Evolutionary conservation across 2,888 invertebrate genomes (phyloP).

Genomic region (Invenusta paracnida): DNA sequence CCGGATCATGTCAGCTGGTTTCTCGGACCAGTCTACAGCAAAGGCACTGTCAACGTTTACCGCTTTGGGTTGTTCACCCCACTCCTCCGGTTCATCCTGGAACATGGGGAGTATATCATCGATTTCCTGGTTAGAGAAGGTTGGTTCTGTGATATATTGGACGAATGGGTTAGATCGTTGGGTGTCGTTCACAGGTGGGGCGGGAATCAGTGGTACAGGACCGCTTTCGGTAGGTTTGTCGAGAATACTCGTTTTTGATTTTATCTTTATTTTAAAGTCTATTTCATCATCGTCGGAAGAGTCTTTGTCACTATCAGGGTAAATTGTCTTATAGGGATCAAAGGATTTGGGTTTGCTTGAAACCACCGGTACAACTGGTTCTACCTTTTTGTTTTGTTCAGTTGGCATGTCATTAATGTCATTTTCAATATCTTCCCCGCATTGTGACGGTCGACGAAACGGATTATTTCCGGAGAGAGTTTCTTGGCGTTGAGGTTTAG

Average conservation of each 20-base stretch:
- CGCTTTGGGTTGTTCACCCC: conserved; percentile 35
- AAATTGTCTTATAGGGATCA: conserved; percentile 38
- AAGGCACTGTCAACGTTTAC: conserved; percentile 26
- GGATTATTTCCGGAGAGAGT: conserved; percentile 43
- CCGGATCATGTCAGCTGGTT: background rate
- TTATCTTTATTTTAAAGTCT: conserved; percentile 59
- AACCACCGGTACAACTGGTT: background rate
- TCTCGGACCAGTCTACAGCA: background rate
- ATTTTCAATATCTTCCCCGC: conserved; percentile 2
- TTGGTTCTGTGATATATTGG: background rate
- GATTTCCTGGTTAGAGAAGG: background rate
- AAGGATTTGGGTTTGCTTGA: background rate
- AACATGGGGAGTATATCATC: background rate
- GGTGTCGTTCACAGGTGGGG: conserved; percentile 27
- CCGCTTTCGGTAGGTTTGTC: conserved; percentile 56
- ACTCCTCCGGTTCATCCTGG: conserved; percentile 9
- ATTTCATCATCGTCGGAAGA: conserved; percentile 62
- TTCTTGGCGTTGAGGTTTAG: conserved; percentile 38
- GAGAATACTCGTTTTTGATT: conserved; percentile 45
- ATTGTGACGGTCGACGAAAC: conserved; percentile 34
- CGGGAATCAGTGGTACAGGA: conserved; percentile 54
- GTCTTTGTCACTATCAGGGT: conserved; percentile 68
- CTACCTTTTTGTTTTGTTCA: too few species aligned
- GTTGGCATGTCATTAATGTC: too few species aligned
- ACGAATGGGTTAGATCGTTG: background rate